These are phyloP conservation scores for Lasioglossum malachurum DNA, from an alignment of 2,888 invertebrate species.

Conservation along the genomic window DNA sequence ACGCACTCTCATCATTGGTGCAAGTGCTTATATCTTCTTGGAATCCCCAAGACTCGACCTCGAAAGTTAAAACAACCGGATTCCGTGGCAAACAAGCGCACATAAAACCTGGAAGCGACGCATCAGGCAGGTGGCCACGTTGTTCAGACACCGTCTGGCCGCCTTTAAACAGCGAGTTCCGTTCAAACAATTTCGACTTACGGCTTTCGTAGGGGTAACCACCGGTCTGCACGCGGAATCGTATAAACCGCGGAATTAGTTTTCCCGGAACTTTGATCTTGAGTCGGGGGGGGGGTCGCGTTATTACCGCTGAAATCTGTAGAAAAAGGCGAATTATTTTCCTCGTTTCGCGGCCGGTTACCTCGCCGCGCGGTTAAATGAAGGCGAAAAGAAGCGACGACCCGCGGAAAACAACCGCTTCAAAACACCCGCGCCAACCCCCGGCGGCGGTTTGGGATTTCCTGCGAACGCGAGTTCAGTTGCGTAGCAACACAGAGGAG, in stretches of 20 bases:
- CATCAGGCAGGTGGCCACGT: background rate
- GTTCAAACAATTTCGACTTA: constrained; percentile 12
- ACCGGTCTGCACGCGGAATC: background rate
- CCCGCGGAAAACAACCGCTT: constrained; percentile 30
- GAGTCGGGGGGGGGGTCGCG: background rate
- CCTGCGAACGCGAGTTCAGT: constrained; percentile 27
- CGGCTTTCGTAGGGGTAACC: background rate
- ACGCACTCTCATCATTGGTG: background rate
- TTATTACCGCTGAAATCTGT: constrained; percentile 16
- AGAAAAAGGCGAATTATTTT: constrained; percentile 37
- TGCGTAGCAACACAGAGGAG: constrained; percentile 57
- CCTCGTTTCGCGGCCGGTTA: constrained; percentile 44
- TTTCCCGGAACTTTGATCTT: background rate
- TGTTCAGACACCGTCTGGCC: background rate
- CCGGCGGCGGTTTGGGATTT: constrained; percentile 12
- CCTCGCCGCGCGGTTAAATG: constrained; percentile 43
- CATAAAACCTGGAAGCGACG: background rate
- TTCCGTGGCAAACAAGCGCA: background rate
- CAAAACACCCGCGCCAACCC: background rate
- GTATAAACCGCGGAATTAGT: constrained; percentile 9
- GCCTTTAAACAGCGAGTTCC: background rate
- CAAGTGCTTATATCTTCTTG: background rate
- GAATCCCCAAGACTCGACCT: background rate
- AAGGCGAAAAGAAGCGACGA: constrained; percentile 27
- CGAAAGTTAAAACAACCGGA: background rate